Conservation (phyloP, 2,113 vertebrate species). For the Chionodraco myersi region DNA sequence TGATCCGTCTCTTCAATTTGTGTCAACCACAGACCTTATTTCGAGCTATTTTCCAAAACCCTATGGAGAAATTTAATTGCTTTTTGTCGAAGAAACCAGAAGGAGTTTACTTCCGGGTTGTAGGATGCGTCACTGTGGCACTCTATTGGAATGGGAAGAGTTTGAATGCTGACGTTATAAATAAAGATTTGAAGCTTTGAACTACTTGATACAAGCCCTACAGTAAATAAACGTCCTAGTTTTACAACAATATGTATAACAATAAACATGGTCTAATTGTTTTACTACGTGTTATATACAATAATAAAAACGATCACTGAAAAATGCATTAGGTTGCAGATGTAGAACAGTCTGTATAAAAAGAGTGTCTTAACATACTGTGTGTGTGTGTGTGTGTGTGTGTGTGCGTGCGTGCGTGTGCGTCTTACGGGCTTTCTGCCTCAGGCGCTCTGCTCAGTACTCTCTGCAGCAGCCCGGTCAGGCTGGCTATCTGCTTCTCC, state of each 20-base stretch:
- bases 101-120: no score
- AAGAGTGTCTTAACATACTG: neutral
- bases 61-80: no score
- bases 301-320: neutral
- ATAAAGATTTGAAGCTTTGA: neutral
- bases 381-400: slow-evolving; percentile 35
- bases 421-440: slow-evolving; percentile 89
- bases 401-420: slow-evolving; percentile 31
- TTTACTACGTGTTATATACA: no score
- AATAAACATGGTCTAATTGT: neutral
- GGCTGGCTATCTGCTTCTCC: slow-evolving; percentile 99
- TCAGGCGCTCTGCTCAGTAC: slow-evolving; percentile 92
- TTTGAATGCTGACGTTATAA: neutral
- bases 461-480: slow-evolving; percentile 96
- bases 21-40: no score
- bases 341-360: neutral
- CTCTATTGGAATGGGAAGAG: neutral
- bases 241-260: neutral
- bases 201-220: no score
- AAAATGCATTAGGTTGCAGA: neutral
- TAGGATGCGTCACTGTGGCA: no score
- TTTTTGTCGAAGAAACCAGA: no score
- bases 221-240: no score
- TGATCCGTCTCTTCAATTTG: no score
- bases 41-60: no score